Base-by-base conservation (phyloP, 2,797 vertebrate genomes). In the Scomberomorus guttatus region DNA sequence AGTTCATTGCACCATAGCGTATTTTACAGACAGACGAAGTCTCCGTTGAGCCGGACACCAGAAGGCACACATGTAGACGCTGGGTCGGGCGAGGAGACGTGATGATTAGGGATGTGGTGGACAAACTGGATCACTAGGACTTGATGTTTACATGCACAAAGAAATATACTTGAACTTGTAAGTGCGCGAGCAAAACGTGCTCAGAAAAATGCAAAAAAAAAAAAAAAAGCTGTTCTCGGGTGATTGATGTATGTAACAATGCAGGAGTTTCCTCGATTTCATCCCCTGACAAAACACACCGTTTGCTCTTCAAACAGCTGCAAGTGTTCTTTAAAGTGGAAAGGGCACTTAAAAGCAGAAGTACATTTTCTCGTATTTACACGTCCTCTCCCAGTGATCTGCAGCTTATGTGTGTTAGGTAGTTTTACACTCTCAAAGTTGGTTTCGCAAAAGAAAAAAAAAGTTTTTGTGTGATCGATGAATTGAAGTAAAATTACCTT, bases 61-160 rank as follows among this genome's bases (percentile, higher is more conserved):
- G 80, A 93, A 93, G 91, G 93, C 89, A 94, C 92, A 92, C 68
- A 68, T 75, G 73, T 83, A 72, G 78, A 88, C 55, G 62, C 84
- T 73, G 82, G 84, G 75, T 62, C 73, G 25, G 83, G 27, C 55
- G 10, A 29, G 75, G 70, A 75, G 51, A 63, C 34, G 13, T 1
- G 29, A 42, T 70, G 75, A 81, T 88, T 11, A 27, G 24, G 34
- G 34, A n/a, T 6, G 34, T 2, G 17, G 18, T 12, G 25, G 27
- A 44, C 42, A n/a, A 48, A 62, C 39, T 56, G 61, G 55, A 24
- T 3, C 1, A 25, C 20, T 27, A 0, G 18, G 44, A 75, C n/a
- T 13, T 11, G 24, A 32, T 32, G 25, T 39, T 32, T 24, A 60
- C 24, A 54, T 48, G 32, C 52, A 74, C 32, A 18, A 24, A 15